Percentiles rank a stretch among this genome's conserved stretches.
Conservation (phyloP, 2,113 vertebrate species). For the Cygnus buccinator region DNA sequence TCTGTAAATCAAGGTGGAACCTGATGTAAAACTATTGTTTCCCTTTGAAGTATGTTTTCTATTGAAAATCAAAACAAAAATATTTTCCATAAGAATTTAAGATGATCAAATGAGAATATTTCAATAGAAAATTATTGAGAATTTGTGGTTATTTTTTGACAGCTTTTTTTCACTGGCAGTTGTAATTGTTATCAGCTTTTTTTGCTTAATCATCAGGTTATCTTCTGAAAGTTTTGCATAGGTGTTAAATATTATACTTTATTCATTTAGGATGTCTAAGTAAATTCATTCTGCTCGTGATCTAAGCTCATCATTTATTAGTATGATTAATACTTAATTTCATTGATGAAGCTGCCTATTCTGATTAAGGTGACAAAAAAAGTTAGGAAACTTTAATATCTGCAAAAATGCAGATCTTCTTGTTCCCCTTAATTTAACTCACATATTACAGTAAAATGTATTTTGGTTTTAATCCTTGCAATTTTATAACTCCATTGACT, state of each 20-base stretch:
- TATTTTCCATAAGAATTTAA: background rate
- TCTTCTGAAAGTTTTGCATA: background rate
- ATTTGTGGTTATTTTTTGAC: conserved; percentile 20
- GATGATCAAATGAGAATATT: background rate
- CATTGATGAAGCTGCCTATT: background rate
- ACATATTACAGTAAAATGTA: background rate
- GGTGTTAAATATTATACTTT: background rate
- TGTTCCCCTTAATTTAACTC: conserved; percentile 30
- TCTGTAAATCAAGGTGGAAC: conserved; percentile 20
- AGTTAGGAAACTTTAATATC: conserved; percentile 34
- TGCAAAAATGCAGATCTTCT: background rate
- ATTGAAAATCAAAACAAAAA: background rate
- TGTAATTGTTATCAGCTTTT: background rate
- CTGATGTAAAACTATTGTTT: background rate
- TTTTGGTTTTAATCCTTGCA: conserved; percentile 24
- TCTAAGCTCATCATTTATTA: background rate
- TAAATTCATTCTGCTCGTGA: background rate
- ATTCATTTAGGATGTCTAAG: background rate
- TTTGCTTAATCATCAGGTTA: background rate
- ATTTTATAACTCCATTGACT: background rate
- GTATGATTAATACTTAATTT: conserved; percentile 23
- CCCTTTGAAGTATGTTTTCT: conserved; percentile 20
- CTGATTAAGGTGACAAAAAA: conserved; percentile 32
- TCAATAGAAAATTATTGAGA: conserved; percentile 28
- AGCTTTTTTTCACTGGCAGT: background rate